A percentile compares a stretch with the other conserved stretches of the same genome.
Evolutionary conservation across 2,113 vertebrate species (phyloP).

Genomic region (Myodes glareolus): DNA sequence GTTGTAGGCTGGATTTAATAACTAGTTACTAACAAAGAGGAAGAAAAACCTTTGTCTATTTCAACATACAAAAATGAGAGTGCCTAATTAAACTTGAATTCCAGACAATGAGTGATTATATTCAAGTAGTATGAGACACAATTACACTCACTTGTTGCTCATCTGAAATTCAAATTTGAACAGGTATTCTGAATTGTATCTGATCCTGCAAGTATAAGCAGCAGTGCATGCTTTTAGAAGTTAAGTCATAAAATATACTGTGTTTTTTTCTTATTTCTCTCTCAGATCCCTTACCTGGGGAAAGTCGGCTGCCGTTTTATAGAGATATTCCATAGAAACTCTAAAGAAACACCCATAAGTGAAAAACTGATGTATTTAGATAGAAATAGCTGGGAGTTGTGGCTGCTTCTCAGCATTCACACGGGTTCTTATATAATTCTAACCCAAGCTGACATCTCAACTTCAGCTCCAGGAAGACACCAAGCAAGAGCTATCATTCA

Average conservation of each 20-base stretch:
- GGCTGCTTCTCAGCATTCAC: not conserved
- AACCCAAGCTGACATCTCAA: not conserved
- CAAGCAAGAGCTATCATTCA: not conserved
- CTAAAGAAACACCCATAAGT: too few species aligned
- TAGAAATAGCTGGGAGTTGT: not conserved
- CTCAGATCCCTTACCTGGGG: not conserved
- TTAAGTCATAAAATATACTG: not conserved
- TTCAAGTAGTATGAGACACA: not conserved
- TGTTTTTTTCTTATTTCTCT: not conserved
- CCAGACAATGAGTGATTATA: not conserved
- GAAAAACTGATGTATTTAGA: not conserved
- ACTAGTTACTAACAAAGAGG: not conserved
- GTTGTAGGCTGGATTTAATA: not conserved
- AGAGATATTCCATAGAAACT: not conserved
- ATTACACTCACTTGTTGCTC: not conserved
- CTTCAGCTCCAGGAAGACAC: not conserved
- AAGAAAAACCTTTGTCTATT: not conserved
- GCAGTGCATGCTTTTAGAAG: not conserved
- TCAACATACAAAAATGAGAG: not conserved
- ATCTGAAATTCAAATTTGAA: not conserved
- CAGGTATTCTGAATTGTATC: not conserved
- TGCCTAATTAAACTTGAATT: not conserved
- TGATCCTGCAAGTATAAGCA: not conserved
- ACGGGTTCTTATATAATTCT: not conserved
- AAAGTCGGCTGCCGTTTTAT: not conserved